Base-by-base conservation (phyloP, 64 coral and sea anemone genomes). In the Dendronephthya gigantea region DNA sequence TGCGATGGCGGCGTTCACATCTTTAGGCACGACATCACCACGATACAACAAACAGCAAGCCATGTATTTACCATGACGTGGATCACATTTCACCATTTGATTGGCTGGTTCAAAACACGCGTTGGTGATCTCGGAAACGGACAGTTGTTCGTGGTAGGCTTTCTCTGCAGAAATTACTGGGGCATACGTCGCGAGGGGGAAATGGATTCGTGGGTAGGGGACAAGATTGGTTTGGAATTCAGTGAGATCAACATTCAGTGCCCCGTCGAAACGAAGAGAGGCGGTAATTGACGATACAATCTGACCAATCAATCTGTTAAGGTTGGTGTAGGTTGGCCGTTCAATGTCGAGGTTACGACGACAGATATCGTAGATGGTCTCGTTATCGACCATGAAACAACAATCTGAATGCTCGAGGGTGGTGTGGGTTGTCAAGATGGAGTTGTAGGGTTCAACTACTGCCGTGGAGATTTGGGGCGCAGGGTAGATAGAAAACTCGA, bases 371-470 rank as follows among this genome's bases (percentile, higher is more conserved):
- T 88, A 92, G 84, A 92, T 92, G 31, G 91, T 87, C 74, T 92
- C 91, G 87, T 92, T 92, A 55, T 92, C 91, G 31, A 92, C 91
- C 91, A 92, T 92, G 41, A 92, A 92, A 45, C 87, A 87, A 55
- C 91, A 92, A 72, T 92, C 91, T 9, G 91, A 89, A 39, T 92
- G 91, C 69, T 92, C 87, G 6, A 92, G 91, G 83, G 91, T 89
- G 25, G 91, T 92, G 87, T 92, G 91, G 40, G 91, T 92, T 11
- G 91, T 92, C 35, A 92, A 55, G n/a, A 92, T 89, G 29, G 91
- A 85, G 91, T 92, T 92, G 83, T 92, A 92, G 22, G 91, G 91
- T 69, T 92, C 91, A 9, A 92, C 91, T 2, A 92, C 91, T 9
- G 91, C 87, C 4, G 91, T 92, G 19, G 91, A 89, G 38, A 92